Base-by-base conservation (phyloP, 2,797 vertebrate species). In the Aplochiton taeniatus region DNA sequence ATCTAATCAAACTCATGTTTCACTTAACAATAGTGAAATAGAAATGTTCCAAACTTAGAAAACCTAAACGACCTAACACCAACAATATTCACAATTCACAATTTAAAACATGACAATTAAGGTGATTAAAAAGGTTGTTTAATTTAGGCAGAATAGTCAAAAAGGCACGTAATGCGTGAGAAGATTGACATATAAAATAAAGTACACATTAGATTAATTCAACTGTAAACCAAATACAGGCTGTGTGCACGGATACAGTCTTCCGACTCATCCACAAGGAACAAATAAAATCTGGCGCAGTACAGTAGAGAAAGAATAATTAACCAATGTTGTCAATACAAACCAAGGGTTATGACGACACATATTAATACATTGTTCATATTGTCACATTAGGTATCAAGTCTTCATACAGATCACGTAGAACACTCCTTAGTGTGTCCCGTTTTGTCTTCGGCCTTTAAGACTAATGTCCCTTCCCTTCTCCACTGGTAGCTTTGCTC, bases 61-160 rank as follows among this genome's bases (percentile, higher is more conserved):
- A 31, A 31, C 6, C 31, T 31, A 31, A 6, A 3, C 2, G 31
- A 31, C 31, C 31, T 31, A 31, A 31, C 2, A 31, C 31, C 31
- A 31, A 6, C 2, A 31, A 2, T 3, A 31, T 31, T 31, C 31
- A 2, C 31, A 31, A 31, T 31, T n/a, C 31, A 31, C 31, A 31
- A 31, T 31, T 31, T 31, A 31, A 31, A 31, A 31, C 31, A 31
- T 31, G 31, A 44, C 2, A 0, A 17, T 4, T 12, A 55, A 4
- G 11, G 61, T 78, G 80, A 85, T 88, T 85, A 76, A 87, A 89
- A 88, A 87, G 44, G 56, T 77, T 68, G 41, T 88, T 90, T 89
- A 89, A 87, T 88, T 87, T 86, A 87, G 54, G 85, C 78, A 84
- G 73, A 78, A 77, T 69, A 69, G 57, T 83, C 68, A 85, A 80